A percentile compares a stretch with the other conserved stretches of the same genome.
These are phyloP conservation scores for Physella acuta DNA, from an alignment of 1,140 invertebrate genomes.

Conservation along the genomic window DNA sequence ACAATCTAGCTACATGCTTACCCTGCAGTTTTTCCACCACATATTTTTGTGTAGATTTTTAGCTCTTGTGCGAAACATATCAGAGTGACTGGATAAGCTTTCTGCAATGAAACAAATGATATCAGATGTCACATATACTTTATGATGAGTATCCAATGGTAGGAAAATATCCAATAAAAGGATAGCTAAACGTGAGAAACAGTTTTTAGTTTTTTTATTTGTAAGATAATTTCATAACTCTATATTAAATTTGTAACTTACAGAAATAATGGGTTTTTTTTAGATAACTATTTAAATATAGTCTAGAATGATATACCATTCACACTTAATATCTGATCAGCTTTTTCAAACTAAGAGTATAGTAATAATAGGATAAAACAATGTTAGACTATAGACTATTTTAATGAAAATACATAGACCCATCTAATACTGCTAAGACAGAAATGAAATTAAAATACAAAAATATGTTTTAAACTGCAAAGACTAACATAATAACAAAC, in stretches of 20 bases:
- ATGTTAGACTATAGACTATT: not conserved
- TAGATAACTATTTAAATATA: too few relatives aligned
- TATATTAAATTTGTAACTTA: too few relatives aligned
- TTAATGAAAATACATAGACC: not conserved
- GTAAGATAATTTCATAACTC: too few relatives aligned
- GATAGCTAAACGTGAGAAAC: too few relatives aligned
- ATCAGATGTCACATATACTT: not conserved
- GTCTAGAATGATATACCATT: too few relatives aligned
- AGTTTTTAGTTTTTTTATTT: too few relatives aligned
- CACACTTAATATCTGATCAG: too few relatives aligned
- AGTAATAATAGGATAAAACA: not conserved
- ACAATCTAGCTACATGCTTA: too few relatives aligned
- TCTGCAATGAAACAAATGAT: not conserved
- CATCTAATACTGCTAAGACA: not conserved
- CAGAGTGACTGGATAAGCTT: constrained; percentile 40
- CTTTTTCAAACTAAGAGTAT: not conserved
- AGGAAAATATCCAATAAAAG: too few relatives aligned
- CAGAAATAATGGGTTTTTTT: too few relatives aligned
- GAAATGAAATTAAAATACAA: not conserved
- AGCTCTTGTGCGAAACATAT: constrained; percentile 63
- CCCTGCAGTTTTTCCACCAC: constrained; percentile 64
- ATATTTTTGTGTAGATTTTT: constrained; percentile 61
- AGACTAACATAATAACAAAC: constrained; percentile 28
- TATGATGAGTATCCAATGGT: too few relatives aligned
- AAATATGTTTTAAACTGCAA: not conserved